These are phyloP conservation scores for Drosophila lini DNA, from an alignment of 1,140 invertebrate species.

Conservation along the genomic window DNA sequence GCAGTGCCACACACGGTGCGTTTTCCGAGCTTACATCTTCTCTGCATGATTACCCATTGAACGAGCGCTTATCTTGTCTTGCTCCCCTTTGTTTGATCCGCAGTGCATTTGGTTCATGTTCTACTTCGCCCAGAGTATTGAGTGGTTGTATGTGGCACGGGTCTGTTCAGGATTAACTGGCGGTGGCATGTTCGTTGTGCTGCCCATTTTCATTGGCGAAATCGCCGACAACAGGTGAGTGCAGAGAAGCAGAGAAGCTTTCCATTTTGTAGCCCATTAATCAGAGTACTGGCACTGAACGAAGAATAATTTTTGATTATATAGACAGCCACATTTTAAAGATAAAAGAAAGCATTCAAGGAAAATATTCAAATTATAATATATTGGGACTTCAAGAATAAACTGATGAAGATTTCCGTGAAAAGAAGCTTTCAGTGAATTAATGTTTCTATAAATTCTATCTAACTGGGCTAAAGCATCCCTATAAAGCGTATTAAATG, in stretches of 20 bases:
- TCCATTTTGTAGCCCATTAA: background rate
- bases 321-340: too few species aligned
- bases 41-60: background rate
- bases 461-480: too few species aligned
- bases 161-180: conserved; percentile 82
- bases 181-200: conserved; percentile 68
- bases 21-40: conserved; percentile 2
- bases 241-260: background rate
- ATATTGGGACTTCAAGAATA: too few species aligned
- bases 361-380: too few species aligned
- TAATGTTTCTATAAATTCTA: too few species aligned
- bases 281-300: too few species aligned
- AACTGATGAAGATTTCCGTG: too few species aligned
- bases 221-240: conserved; percentile 79
- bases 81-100: too few species aligned
- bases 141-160: conserved; percentile 81
- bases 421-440: too few species aligned
- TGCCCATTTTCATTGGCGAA: conserved; percentile 80
- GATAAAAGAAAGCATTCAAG: too few species aligned
- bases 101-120: conserved; percentile 74
- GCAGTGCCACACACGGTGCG: conserved; percentile 76
- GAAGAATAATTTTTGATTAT: too few species aligned
- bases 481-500: background rate
- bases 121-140: conserved; percentile 71
- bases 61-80: background rate